These are phyloP conservation scores for Polydrusus pterygomalis DNA, from an alignment of 2,888 invertebrate genomes.

Conservation along the genomic window DNA sequence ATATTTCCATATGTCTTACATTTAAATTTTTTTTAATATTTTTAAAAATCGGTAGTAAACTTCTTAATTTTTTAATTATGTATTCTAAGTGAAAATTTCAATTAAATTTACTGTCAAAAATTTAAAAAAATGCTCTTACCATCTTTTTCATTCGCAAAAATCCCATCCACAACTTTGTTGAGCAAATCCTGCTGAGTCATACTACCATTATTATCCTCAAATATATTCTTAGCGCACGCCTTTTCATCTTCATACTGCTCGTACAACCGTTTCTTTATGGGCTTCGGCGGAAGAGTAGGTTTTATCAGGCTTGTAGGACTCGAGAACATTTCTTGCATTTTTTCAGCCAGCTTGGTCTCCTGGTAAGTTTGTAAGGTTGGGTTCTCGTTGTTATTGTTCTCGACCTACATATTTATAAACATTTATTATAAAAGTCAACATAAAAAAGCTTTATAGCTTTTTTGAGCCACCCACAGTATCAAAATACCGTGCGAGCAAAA, in stretches of 20 bases:
- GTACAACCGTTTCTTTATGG: constrained; percentile 70
- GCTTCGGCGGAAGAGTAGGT: constrained; percentile 67
- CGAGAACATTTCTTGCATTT: constrained; percentile 41
- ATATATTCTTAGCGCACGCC: constrained; percentile 64
- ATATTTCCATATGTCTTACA: too few relatives aligned
- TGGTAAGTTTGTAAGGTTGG: constrained; percentile 49
- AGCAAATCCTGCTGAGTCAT: constrained; percentile 76
- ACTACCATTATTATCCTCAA: constrained; percentile 60
- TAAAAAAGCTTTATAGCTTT: too few relatives aligned
- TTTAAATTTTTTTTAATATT: too few relatives aligned
- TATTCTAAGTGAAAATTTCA: too few relatives aligned
- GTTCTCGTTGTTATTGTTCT: constrained; percentile 62
- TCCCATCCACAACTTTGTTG: constrained; percentile 75
- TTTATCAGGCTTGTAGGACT: constrained; percentile 62
- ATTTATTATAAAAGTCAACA: neutral
- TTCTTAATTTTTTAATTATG: too few relatives aligned
- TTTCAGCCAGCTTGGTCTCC: constrained; percentile 15
- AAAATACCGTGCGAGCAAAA: too few relatives aligned
- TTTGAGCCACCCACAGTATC: too few relatives aligned
- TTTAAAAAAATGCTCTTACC: constrained; percentile 38
- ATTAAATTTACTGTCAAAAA: too few relatives aligned
- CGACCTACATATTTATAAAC: constrained; percentile 30
- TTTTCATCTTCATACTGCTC: constrained; percentile 64
- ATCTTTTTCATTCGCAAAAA: constrained; percentile 59
- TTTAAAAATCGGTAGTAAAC: too few relatives aligned